Conservation (phyloP, 2,113 vertebrate species). For the Neogale vison region DNA sequence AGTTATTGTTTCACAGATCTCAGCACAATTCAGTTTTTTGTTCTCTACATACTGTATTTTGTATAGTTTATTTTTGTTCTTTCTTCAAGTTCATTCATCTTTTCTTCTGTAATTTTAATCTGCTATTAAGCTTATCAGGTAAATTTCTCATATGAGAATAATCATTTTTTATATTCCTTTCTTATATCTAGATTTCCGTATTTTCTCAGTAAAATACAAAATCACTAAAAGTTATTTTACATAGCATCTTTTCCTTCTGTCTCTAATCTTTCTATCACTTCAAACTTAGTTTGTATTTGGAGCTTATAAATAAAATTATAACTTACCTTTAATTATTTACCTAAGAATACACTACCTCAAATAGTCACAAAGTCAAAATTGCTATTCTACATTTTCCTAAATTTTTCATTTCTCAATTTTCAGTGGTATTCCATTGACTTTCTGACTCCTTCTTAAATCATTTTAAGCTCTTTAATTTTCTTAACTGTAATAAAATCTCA, state of each 20-base stretch:
- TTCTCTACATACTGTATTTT: not conserved
- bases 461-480: not conserved
- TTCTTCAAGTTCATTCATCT: not conserved
- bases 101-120: not conserved
- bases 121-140: not conserved
- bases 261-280: not conserved
- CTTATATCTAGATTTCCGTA: not conserved
- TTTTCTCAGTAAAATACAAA: not conserved
- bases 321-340: not conserved
- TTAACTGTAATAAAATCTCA: not conserved
- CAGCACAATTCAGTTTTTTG: not conserved
- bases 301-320: not conserved
- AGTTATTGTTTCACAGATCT: not conserved
- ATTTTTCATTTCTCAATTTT: slow-evolving; percentile 6
- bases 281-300: not conserved
- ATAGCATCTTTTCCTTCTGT: not conserved
- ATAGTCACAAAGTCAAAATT: not conserved
- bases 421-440: not conserved
- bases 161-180: not conserved
- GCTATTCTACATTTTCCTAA: not conserved
- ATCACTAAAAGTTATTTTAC: not conserved
- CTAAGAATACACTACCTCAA: not conserved
- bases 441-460: not conserved
- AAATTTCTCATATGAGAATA: not conserved
- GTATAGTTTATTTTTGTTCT: not conserved